Evolutionary conservation across 1,140 invertebrate species (phyloP).

Genomic region (Venturia canescens): DNA sequence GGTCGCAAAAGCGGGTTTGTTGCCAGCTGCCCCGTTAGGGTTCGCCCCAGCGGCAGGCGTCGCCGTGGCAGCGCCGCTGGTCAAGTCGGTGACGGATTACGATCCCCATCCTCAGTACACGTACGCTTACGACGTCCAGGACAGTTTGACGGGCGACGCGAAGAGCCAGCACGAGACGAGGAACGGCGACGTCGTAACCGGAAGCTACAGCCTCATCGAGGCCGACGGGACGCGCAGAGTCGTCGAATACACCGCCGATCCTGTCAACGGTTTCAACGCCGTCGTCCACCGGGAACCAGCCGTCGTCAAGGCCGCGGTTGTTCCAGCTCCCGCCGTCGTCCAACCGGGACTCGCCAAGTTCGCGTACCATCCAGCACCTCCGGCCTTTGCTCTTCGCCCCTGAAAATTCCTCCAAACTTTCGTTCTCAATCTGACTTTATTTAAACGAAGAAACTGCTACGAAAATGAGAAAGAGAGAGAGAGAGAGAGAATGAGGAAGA

Average conservation of each 20-base stretch:
- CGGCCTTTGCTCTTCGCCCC: constrained; percentile 18
- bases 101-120: constrained; percentile 80
- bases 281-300: constrained; percentile 72
- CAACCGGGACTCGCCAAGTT: constrained; percentile 36
- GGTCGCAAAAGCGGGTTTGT: constrained; percentile 53
- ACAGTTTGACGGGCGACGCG: constrained; percentile 81
- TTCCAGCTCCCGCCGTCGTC: constrained; percentile 52
- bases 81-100: constrained; percentile 63
- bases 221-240: constrained; percentile 73
- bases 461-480: not conserved
- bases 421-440: too few species aligned
- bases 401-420: not conserved
- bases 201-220: constrained; percentile 74
- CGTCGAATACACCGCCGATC: constrained; percentile 73
- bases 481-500: not conserved
- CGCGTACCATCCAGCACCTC: constrained; percentile 21
- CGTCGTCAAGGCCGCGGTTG: constrained; percentile 54
- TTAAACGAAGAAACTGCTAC: not conserved
- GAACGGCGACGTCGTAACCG: constrained; percentile 78
- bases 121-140: constrained; percentile 81
- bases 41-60: constrained; percentile 51
- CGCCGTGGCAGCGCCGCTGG: constrained; percentile 51
- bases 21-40: constrained; percentile 52
- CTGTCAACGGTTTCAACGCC: constrained; percentile 76
- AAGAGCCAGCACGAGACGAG: constrained; percentile 82